Percentiles rank a stretch among this genome's conserved stretches.
phyloP scores from a whole-genome alignment of 2,797 vertebrate genomes.

The Neoniphon sammara region DNA sequence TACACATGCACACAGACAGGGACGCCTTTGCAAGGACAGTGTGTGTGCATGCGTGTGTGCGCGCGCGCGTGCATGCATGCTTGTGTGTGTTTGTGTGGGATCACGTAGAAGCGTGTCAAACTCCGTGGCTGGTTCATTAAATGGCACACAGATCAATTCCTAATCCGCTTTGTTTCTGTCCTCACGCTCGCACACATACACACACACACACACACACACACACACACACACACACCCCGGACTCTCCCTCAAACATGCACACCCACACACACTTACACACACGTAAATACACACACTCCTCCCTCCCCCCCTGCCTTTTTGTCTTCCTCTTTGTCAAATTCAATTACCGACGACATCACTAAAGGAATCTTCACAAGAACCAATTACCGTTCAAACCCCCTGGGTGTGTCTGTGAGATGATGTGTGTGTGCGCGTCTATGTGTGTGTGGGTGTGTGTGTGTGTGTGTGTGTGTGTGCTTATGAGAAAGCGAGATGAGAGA shows the following conservation, averaged over 20 bases:
- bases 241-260: background rate
- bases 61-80: slow-evolving; percentile 9
- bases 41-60: slow-evolving; percentile 14
- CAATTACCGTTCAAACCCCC: slow-evolving; percentile 68
- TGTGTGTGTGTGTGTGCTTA: slow-evolving; percentile 10
- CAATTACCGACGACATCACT: slow-evolving; percentile 78
- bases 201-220: slow-evolving; percentile 46
- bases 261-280: slow-evolving; percentile 23
- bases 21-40: slow-evolving; percentile 41
- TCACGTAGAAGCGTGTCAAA: slow-evolving; percentile 54
- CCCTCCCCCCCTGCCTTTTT: slow-evolving; percentile 34
- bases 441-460: slow-evolving; percentile 18
- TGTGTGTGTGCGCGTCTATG: slow-evolving; percentile 26
- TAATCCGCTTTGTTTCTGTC: slow-evolving; percentile 66
- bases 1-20: background rate
- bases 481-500: background rate
- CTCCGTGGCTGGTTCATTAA: slow-evolving; percentile 67
- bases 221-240: slow-evolving; percentile 23
- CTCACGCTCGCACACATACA: slow-evolving; percentile 49
- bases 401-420: slow-evolving; percentile 43
- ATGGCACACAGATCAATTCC: slow-evolving; percentile 66
- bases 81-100: slow-evolving; percentile 10
- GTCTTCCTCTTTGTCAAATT: slow-evolving; percentile 77
- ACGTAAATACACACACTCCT: slow-evolving; percentile 1
- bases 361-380: slow-evolving; percentile 71